Percentiles rank a stretch among this genome's conserved stretches.
These are phyloP conservation scores for Atethmia centrago DNA, from an alignment of 2,888 invertebrate genomes.

Conservation along the genomic window DNA sequence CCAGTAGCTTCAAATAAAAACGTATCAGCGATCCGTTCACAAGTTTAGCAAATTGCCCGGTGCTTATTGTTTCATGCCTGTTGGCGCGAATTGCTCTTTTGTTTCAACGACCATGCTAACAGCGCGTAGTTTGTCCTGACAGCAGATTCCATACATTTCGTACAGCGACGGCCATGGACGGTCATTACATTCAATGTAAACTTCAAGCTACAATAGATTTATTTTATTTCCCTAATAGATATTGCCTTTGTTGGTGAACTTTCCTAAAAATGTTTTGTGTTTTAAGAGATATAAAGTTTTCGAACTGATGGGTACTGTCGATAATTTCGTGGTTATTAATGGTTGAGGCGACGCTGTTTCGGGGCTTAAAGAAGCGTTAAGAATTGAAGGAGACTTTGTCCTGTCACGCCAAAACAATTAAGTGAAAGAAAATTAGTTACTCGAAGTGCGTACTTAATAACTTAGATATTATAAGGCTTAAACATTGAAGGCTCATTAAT, in stretches of 20 bases:
- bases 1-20: constrained; percentile 40
- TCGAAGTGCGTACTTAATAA: constrained; percentile 26
- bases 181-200: constrained; percentile 46
- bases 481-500: constrained; percentile 27
- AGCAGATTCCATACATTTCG: constrained; percentile 36
- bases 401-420: constrained; percentile 44
- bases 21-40: constrained; percentile 23
- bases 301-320: constrained; percentile 20
- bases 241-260: background rate
- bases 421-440: constrained; percentile 25
- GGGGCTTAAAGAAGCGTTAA: constrained; percentile 28
- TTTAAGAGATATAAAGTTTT: constrained; percentile 11
- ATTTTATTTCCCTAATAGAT: constrained; percentile 15
- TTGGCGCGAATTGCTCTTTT: constrained; percentile 57
- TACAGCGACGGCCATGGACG: constrained; percentile 9
- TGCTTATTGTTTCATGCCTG: constrained; percentile 54
- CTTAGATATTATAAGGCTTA: constrained; percentile 18
- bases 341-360: constrained; percentile 6
- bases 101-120: constrained; percentile 48
- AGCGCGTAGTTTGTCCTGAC: constrained; percentile 37
- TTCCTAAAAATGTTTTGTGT: background rate
- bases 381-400: constrained; percentile 31
- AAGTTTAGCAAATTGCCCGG: constrained; percentile 51
- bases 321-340: constrained; percentile 55
- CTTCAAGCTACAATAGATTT: constrained; percentile 19